Evolutionary conservation across 2,113 vertebrate species (phyloP), one percentile per base, ranked within the genome.

Genomic region (Misgurnus anguillicaudatus): DNA sequence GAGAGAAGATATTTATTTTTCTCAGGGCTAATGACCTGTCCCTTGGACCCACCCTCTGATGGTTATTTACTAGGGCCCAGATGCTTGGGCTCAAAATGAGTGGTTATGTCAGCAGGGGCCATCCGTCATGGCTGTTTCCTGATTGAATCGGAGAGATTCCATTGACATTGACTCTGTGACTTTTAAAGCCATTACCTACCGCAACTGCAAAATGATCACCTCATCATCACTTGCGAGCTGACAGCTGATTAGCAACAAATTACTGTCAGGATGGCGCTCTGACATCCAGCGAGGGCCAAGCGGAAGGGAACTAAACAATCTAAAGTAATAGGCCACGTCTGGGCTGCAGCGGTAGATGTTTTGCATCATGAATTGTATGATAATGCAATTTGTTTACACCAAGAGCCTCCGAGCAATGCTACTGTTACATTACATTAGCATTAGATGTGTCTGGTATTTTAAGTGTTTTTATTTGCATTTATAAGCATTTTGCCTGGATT

Each of bases 51-150:
- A 92, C 96, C 97, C 95, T 97, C 96, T 97, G 96, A 98, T 98
- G 96, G 95, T 98, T 99, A 99, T 99, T 99, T 99, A 99, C 97
- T 97, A 94, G 97, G 95, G 94, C 96, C 96, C 97, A 99, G 97
- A 99, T 99, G 97, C 96, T 98, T 92, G 94, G 92, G 92, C 97
- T 98, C 97, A 99, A 97, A 96, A 96, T 98, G 97, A 98, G 95
- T 95, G 96, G 95, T 98, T 96, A 96, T 98, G 96, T 98, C 96
- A 96, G 95, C 94, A 90, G 95, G 95, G 87, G 94, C 95, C 95
- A 96, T 98, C 94, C 91, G 93, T 99, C 96, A 97, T 94, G 89
- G 92, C 89, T 87, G 82, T 62, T 82, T 81, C 94, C 93, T 96
- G 97, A 97, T 98, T 97, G 95, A 96, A 97, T 96, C 92, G 93